These are phyloP conservation scores for Lipotes vexillifer DNA, from an alignment of 2,113 vertebrate species.

Conservation along the genomic window DNA sequence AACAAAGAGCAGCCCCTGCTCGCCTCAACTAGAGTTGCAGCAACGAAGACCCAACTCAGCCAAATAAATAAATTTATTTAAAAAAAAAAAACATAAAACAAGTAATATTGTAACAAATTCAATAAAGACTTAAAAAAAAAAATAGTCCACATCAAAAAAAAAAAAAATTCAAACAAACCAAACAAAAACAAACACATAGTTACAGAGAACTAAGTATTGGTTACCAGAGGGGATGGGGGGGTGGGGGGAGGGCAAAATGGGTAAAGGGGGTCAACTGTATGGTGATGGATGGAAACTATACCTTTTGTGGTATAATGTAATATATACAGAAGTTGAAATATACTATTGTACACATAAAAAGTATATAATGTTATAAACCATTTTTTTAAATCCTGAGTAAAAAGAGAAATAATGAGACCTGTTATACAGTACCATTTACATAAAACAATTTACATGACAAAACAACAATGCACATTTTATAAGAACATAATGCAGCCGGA, in stretches of 20 bases:
- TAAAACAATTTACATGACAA: not conserved
- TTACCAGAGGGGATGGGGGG: not conserved
- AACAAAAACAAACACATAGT: not conserved
- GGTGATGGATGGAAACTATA: not conserved
- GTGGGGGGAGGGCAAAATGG: no score
- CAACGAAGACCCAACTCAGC: no score
- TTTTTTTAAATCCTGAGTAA: not conserved
- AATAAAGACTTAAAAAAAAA: no score
- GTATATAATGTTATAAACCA: not conserved
- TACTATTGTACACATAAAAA: not conserved
- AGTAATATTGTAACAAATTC: no score
- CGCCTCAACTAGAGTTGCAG: no score
- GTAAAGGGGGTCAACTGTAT: not conserved
- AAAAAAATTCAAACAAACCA: no score
- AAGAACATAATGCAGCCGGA: not conserved
- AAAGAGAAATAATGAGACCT: not conserved
- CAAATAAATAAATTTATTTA: no score
- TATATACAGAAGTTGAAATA: not conserved
- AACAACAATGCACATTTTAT: not conserved
- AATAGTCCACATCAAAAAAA: no score
- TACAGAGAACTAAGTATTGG: not conserved
- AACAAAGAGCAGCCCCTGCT: no score
- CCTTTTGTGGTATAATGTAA: not conserved
- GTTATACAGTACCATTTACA: not conserved
- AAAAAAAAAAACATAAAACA: no score